phyloP scores from a whole-genome alignment of 1,140 invertebrate species.

The Solen grandis region DNA sequence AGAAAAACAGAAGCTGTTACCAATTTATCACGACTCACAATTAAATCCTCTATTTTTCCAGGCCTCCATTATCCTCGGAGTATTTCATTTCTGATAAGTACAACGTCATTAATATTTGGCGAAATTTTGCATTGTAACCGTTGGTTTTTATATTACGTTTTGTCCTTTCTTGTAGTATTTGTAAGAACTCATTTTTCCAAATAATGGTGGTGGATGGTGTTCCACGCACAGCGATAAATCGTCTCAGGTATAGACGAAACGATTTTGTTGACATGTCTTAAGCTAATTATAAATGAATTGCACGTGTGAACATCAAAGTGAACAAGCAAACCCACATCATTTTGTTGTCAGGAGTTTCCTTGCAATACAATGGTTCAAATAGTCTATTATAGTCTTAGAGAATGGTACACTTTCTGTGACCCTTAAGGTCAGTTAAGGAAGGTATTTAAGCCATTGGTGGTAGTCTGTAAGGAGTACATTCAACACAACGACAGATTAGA shows the following conservation, averaged over 20 bases:
- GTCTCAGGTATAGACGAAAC: slow-evolving; percentile 1
- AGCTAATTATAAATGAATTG: slow-evolving; percentile 33
- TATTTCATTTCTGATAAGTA: no score
- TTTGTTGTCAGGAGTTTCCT: background rate
- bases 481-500: slow-evolving; percentile 3
- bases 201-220: no score
- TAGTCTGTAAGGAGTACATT: slow-evolving; percentile 19
- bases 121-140: no score
- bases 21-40: no score
- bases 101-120: no score
- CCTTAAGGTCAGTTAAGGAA: background rate
- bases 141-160: no score
- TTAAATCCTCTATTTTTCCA: no score
- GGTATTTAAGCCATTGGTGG: slow-evolving; percentile 8
- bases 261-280: slow-evolving; percentile 19
- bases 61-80: no score
- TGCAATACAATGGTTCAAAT: slow-evolving; percentile 19
- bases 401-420: slow-evolving; percentile 13
- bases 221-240: slow-evolving; percentile 16
- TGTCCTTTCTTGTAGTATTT: no score
- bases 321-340: slow-evolving; percentile 36
- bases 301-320: slow-evolving; percentile 22
- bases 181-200: no score
- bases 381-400: slow-evolving; percentile 4
- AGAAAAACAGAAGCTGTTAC: no score